phyloP scores from a whole-genome alignment of 2,113 vertebrate genomes.

The Pedetes capensis region DNA sequence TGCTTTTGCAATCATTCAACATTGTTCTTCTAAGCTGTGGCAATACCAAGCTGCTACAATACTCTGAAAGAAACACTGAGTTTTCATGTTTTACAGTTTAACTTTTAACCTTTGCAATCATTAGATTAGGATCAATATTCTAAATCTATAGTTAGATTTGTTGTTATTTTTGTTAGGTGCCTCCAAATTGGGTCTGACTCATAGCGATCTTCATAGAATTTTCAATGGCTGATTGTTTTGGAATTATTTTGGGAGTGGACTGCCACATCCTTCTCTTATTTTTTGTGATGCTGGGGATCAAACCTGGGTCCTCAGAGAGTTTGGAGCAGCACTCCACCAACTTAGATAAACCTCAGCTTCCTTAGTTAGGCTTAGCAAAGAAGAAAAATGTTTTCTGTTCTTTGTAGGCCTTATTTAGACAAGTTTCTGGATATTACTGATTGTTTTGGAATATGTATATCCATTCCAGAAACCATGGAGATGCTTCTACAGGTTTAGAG shows the following conservation, averaged over 20 bases:
- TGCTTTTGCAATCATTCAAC: not conserved
- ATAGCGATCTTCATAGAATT: too few relatives aligned
- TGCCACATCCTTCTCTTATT: too few relatives aligned
- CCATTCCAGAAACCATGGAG: not conserved
- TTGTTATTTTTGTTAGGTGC: too few relatives aligned
- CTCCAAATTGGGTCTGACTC: too few relatives aligned
- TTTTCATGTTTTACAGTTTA: not conserved
- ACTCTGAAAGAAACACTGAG: not conserved
- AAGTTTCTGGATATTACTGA: not conserved
- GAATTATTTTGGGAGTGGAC: too few relatives aligned
- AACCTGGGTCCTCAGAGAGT: too few relatives aligned
- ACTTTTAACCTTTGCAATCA: not conserved
- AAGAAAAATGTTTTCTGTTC: not conserved
- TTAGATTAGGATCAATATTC: not conserved
- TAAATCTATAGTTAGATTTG: not conserved
- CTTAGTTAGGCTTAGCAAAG: not conserved
- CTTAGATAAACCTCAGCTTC: too few relatives aligned
- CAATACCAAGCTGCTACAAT: not conserved
- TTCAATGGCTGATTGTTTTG: too few relatives aligned
- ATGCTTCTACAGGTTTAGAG: not conserved
- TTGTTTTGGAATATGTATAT: not conserved
- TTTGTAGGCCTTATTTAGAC: not conserved
- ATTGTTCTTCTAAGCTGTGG: not conserved
- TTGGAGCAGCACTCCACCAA: too few relatives aligned
- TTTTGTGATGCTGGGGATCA: too few relatives aligned